Evolutionary conservation across 2,113 vertebrate species (phyloP), one percentile per base, ranked within the genome.

Genomic region (Leiothrix lutea): DNA sequence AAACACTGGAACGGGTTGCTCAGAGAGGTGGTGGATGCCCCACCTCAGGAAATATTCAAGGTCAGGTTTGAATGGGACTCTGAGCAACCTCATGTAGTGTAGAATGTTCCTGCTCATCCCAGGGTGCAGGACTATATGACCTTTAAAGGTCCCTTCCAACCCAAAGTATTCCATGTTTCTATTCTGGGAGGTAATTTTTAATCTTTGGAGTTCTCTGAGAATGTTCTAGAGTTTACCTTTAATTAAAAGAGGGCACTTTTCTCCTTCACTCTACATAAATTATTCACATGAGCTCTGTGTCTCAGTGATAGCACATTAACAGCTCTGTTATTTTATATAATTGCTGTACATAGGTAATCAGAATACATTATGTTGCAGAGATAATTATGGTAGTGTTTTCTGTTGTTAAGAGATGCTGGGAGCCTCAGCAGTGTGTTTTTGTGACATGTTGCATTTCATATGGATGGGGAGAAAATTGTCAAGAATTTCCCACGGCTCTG

Each of bases 261-360:
- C 57, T 58, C 54, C 57, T 96, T 94, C 45, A 79, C 88, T 80
- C 50, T 44, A 45, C 70, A 85, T 88, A 80, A 77, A 94, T 96
- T 92, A 80, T 96, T 64, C 90, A 62, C 64, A 40, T 40, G 69
- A 94, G 85, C 72, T 94, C 90, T 80, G 58, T 89, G 61, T 94
- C 53, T 94, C 88, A 77, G 58, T 88, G 80, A 77, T 83, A 72
- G 71, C 75, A 95, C 9, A 25, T 31, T 92, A 86, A 94, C 61
- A 94, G 64, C 73, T 92, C 54, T 86, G 70, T 81, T 92, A 91
- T 97, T 96, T 93, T 95, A 92, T 89, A 74, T 95, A 94, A 95
- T 95, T 90, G 95, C 64, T 67, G 12, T 56, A 91, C 36, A 86
- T 48, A 93, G 70, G 90, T 86, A 97, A 97, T 97, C 97, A 97